Percentiles rank a stretch among this genome's conserved stretches.
These are phyloP conservation scores for Xanthorhoe spadicearia DNA, from an alignment of 2,888 invertebrate genomes.

Conservation along the genomic window DNA sequence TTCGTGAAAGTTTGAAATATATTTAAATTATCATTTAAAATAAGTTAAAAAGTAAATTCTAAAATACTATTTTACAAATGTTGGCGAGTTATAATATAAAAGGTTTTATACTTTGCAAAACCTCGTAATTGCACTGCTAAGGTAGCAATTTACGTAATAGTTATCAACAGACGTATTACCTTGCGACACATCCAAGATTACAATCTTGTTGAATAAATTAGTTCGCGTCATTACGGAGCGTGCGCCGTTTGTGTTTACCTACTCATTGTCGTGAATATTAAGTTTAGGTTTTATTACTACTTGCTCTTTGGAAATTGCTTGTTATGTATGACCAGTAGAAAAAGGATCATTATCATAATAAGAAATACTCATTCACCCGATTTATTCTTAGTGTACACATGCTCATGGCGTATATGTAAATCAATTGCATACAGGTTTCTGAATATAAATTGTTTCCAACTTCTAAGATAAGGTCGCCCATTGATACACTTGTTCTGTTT, in stretches of 20 bases:
- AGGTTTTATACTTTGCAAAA: neutral
- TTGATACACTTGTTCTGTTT: no score
- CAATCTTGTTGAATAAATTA: constrained; percentile 70
- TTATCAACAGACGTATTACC: constrained; percentile 54
- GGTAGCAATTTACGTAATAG: constrained; percentile 46
- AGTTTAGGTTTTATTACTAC: constrained; percentile 27
- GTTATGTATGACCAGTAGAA: neutral
- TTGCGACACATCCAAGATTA: constrained; percentile 50
- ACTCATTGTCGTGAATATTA: constrained; percentile 37
- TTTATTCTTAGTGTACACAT: no score
- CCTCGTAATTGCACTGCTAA: constrained; percentile 9
- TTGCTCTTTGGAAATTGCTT: constrained; percentile 13
- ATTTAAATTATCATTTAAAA: no score
- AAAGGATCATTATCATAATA: no score
- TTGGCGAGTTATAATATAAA: neutral
- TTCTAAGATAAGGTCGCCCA: no score
- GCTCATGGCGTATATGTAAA: no score
- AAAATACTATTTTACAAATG: neutral
- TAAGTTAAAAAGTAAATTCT: neutral
- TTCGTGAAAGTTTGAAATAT: no score
- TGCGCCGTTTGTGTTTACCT: constrained; percentile 45
- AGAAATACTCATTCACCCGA: no score
- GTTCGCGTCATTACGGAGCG: constrained; percentile 58
- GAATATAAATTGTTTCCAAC: no score
- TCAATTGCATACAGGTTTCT: no score